Evolutionary conservation across 2,888 invertebrate genomes (phyloP).

Genomic region (Harpagoxenus sublaevis): DNA sequence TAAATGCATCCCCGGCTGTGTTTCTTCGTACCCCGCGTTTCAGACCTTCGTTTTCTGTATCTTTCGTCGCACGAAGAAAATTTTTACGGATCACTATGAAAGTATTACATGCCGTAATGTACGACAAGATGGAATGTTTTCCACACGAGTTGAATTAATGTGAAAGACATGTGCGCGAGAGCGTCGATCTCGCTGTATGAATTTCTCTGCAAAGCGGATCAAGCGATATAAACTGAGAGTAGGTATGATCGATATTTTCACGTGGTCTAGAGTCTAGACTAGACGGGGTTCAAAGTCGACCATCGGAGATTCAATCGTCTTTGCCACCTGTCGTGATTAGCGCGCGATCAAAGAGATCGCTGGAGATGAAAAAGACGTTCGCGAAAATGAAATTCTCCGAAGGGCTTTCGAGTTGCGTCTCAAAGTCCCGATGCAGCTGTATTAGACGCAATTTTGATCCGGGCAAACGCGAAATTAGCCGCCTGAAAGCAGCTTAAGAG

Average conservation of each 20-base stretch:
- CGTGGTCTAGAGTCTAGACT: neutral
- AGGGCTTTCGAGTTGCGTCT: neutral
- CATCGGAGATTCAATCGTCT: neutral
- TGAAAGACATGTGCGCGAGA: neutral
- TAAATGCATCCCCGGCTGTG: neutral
- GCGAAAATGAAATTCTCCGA: constrained; percentile 21
- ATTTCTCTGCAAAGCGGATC: neutral
- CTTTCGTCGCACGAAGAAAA: neutral
- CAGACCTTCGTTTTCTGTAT: neutral
- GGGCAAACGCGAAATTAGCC: neutral
- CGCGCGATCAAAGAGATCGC: constrained; percentile 25
- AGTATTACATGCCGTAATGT: neutral
- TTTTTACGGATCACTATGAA: neutral
- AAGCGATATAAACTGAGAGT: neutral
- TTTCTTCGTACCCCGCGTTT: neutral
- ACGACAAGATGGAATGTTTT: neutral
- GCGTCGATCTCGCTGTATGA: neutral
- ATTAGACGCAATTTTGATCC: constrained; percentile 29
- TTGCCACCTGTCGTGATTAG: constrained; percentile 26
- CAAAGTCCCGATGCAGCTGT: neutral
- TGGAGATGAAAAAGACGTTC: constrained; percentile 10
- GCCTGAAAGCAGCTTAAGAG: neutral
- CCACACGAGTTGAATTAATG: neutral
- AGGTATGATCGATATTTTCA: constrained; percentile 8
- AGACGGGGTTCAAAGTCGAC: neutral